Conservation (phyloP, 2,113 vertebrate genomes). For the Protomyctophum bolini region DNA sequence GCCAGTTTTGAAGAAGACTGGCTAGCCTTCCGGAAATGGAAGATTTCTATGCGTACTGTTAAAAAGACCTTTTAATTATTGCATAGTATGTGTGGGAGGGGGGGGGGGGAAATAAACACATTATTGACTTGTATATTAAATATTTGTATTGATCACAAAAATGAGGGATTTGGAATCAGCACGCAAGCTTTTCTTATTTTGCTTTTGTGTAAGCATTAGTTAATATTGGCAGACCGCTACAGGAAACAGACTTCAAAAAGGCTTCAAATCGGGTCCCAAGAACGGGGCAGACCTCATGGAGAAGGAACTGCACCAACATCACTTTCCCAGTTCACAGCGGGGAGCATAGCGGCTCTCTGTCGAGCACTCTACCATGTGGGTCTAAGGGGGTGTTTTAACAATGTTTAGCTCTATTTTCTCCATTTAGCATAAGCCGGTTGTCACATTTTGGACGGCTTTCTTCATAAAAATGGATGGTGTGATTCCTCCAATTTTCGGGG, state of each 20-base stretch:
- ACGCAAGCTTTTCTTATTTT: constrained; percentile 56
- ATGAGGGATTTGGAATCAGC: constrained; percentile 40
- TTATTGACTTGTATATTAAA: constrained; percentile 26
- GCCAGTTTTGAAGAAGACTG: neutral
- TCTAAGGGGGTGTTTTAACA: constrained; percentile 86
- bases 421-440: constrained; percentile 85
- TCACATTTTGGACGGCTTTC: constrained; percentile 84
- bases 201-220: constrained; percentile 71
- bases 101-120: neutral
- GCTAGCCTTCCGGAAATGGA: neutral
- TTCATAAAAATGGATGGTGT: constrained; percentile 83
- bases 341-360: constrained; percentile 82
- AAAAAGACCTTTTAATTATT: constrained; percentile 5
- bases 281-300: constrained; percentile 80
- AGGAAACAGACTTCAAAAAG: constrained; percentile 83
- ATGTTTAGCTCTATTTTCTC: constrained; percentile 87
- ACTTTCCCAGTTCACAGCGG: constrained; percentile 87
- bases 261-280: constrained; percentile 77
- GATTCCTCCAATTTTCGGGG: constrained; percentile 83
- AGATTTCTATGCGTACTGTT: neutral
- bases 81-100: neutral
- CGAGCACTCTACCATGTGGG: constrained; percentile 83
- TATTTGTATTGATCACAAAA: constrained; percentile 37
- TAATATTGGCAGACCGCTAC: constrained; percentile 72
- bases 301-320: constrained; percentile 82